Base-by-base conservation (phyloP, 2,797 vertebrate species). In the Sebastes umbrosus region DNA sequence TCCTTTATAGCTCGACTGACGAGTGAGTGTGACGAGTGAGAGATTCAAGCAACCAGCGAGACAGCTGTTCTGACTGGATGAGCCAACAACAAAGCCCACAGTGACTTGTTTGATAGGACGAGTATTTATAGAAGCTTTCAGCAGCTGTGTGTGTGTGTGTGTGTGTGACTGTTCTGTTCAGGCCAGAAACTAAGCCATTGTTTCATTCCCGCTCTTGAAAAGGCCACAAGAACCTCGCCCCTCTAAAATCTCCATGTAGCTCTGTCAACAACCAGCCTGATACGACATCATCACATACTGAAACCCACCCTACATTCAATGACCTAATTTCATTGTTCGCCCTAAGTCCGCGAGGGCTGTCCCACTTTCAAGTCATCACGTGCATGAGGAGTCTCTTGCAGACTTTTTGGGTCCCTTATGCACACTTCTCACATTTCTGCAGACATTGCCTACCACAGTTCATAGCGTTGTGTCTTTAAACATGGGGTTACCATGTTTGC, bases 111-210 rank as follows among this genome's bases (percentile, higher is more conserved):
- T 79, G 83, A 82, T 77, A 77, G 64, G 74, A 58, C 5, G 32
- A 39, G 72, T 93, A 93, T 92, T 90, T 91, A 93, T 92, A 91
- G 90, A 79, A 73, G 43, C 74, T 82, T 81, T 88, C 73, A 86
- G 78, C 77, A 83, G 76, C 83, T 55, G 59, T 50, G 31, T n/a
- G n/a, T n/a, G n/a, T 34, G 34, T 36, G 34, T 36, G 34, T 36
- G 34, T 36, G 12, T 18, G 31, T 64, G 39, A 36, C 55, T 69
- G 67, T 84, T 81, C 85, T 75, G 66, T 36, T 72, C 36, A 65
- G 55, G 10, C 55, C 39, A 85, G 39, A 72, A 63, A 69, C 57
- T 9, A n/a, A 20, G 36, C 36, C 65, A 74, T 80, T 83, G 74
- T 86, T 83, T 79, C 11, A 69, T 62, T 63, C 6, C 14, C 34